Percentiles rank a stretch among this genome's conserved stretches.
phyloP scores from a whole-genome alignment of 2,113 vertebrate genomes.

The Ammospiza caudacuta region DNA sequence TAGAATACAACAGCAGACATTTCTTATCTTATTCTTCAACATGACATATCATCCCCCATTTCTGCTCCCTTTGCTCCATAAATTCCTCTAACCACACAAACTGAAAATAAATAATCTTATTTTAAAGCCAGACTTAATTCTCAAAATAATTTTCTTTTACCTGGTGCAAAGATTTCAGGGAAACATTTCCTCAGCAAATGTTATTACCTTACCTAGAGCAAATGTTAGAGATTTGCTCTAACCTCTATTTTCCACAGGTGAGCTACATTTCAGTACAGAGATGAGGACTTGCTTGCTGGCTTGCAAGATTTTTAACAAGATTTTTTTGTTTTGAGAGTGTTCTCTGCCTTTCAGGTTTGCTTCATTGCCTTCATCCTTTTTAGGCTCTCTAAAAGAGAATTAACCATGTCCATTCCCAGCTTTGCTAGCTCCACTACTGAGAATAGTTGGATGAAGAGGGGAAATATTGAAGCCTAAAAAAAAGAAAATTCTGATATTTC shows the following conservation, averaged over 20 bases:
- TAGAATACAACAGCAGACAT: background rate
- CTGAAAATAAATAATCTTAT: background rate
- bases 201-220: background rate
- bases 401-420: background rate
- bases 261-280: background rate
- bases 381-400: background rate
- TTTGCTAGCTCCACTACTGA: background rate
- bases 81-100: background rate
- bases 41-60: background rate
- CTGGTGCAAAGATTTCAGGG: background rate
- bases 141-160: background rate
- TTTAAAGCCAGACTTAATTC: background rate
- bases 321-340: background rate
- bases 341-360: background rate
- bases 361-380: background rate
- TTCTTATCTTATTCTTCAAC: background rate
- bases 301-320: background rate
- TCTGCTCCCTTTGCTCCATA: background rate
- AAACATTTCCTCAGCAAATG: background rate
- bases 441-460: background rate
- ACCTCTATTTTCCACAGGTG: background rate
- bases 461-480: background rate
- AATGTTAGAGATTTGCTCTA: background rate
- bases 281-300: background rate
- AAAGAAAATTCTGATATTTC: background rate